These are phyloP conservation scores for Tupaia tana DNA, from an alignment of 2,113 vertebrate genomes.

Conservation along the genomic window DNA sequence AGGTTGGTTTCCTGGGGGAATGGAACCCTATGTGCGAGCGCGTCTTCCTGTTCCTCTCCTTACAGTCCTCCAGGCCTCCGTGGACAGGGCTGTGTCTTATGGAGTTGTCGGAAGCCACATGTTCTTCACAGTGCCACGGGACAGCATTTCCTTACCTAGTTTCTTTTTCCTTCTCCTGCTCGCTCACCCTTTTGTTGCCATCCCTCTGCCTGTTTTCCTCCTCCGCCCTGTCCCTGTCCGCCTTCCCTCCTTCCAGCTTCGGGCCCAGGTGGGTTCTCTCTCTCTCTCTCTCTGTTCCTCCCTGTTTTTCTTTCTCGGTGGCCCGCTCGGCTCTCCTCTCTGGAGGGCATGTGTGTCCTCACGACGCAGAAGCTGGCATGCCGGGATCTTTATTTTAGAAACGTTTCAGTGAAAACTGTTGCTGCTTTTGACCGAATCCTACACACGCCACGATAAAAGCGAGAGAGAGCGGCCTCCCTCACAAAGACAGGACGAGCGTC, in stretches of 20 bases:
- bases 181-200: background rate
- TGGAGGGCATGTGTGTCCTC: background rate
- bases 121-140: background rate
- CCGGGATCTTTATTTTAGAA: constrained; percentile 46
- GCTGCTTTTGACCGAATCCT: constrained; percentile 47
- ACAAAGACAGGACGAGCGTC: constrained; percentile 27
- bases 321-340: background rate
- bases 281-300: background rate
- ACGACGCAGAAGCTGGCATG: background rate
- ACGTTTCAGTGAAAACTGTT: constrained; percentile 59
- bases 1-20: constrained; percentile 59
- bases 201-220: background rate
- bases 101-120: constrained; percentile 2
- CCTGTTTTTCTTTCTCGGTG: background rate
- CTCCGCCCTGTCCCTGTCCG: background rate
- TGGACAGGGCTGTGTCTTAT: background rate
- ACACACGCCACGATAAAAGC: constrained; percentile 13
- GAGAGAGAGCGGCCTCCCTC: background rate
- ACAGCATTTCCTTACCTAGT: background rate
- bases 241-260: background rate
- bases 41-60: constrained; percentile 12
- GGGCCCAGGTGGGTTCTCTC: background rate
- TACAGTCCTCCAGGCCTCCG: constrained; percentile 42
- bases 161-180: background rate
- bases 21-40: background rate